These are phyloP conservation scores for Gymnarchus niloticus DNA, from an alignment of 2,113 vertebrate species.

Conservation along the genomic window DNA sequence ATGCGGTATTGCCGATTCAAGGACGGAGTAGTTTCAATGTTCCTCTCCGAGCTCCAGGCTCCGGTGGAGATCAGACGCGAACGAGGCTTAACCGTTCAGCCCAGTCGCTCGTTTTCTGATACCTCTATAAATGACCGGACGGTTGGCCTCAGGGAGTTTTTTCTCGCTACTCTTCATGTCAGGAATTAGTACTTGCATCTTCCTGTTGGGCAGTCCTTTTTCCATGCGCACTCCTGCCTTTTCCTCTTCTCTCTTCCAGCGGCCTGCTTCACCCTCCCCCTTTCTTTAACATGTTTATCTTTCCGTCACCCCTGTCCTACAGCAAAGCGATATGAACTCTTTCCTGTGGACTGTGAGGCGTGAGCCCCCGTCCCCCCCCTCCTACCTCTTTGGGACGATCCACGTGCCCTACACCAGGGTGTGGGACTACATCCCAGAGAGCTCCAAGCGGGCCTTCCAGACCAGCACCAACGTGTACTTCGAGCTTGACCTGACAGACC, in stretches of 20 bases:
- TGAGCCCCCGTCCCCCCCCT: slow-evolving; percentile 74
- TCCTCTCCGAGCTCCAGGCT: not conserved
- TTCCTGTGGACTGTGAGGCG: slow-evolving; percentile 89
- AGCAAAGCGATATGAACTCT: slow-evolving; percentile 93
- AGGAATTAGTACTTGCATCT: not conserved
- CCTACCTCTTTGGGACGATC: slow-evolving; percentile 94
- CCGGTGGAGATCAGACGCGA: not conserved
- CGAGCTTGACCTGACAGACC: slow-evolving; percentile 91
- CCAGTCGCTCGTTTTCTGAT: not conserved
- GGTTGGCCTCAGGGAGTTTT: not conserved
- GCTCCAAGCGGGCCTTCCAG: slow-evolving; percentile 86
- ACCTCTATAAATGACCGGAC: not conserved
- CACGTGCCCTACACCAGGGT: slow-evolving; percentile 94
- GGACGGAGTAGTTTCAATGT: not conserved
- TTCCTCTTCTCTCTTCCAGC: slow-evolving; percentile 18
- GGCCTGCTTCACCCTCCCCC: slow-evolving; percentile 9
- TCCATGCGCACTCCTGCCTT: not conserved
- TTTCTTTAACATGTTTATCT: not conserved
- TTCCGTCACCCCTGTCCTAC: slow-evolving; percentile 8
- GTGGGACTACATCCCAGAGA: slow-evolving; percentile 91
- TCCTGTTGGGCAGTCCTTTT: not conserved
- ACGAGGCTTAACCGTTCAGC: not conserved
- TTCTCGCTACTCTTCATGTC: not conserved
- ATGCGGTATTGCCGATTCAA: not conserved
- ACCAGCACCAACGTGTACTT: slow-evolving; percentile 84